Evolutionary conservation across 2,113 vertebrate species (phyloP).

Genomic region (Psophia crepitans): DNA sequence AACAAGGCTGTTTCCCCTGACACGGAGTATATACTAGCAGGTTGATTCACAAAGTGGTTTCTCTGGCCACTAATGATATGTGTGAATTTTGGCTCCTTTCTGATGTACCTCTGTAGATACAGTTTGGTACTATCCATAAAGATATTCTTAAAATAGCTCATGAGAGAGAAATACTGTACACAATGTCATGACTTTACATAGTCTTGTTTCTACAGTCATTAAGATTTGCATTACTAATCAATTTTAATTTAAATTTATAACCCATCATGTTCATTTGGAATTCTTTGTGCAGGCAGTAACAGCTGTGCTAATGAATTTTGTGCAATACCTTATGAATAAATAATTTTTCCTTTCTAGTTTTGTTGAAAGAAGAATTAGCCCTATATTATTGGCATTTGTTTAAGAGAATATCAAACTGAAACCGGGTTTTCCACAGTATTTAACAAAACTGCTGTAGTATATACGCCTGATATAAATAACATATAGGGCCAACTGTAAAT

Average conservation of each 20-base stretch:
- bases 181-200: slow-evolving; percentile 31
- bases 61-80: background rate
- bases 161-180: background rate
- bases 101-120: background rate
- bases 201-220: slow-evolving; percentile 26
- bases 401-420: background rate
- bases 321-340: slow-evolving; percentile 52
- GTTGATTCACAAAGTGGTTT: background rate
- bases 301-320: slow-evolving; percentile 68
- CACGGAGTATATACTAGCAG: background rate
- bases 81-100: background rate
- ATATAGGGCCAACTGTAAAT: background rate
- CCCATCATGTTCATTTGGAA: slow-evolving; percentile 53
- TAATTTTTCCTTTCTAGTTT: slow-evolving; percentile 29
- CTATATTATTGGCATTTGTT: background rate
- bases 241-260: slow-evolving; percentile 69
- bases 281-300: slow-evolving; percentile 49
- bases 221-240: slow-evolving; percentile 61
- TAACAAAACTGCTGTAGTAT: background rate
- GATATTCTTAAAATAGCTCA: background rate
- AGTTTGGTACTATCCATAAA: background rate
- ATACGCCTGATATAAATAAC: background rate
- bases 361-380: background rate
- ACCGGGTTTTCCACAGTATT: background rate
- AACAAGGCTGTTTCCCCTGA: background rate